Evolutionary conservation across 2,888 invertebrate genomes (phyloP), one percentile per base, ranked within the genome.

Genomic region (Ophion ellenae): DNA sequence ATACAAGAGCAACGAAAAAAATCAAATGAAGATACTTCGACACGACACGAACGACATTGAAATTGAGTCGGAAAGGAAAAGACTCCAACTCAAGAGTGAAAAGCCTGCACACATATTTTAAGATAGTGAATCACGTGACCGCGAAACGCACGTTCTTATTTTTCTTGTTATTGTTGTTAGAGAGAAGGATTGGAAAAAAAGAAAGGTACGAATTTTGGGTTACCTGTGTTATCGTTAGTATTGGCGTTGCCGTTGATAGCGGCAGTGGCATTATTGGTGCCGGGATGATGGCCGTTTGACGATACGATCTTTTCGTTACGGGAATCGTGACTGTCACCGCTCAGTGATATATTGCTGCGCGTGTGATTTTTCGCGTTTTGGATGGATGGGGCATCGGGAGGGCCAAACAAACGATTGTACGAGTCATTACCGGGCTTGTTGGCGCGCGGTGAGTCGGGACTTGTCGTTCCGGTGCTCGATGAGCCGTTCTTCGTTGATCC

Each of bases 331-430:
- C 90, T 89, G 76, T 93, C 92, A 89, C 95, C 95, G 66, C 95
- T 95, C 91, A 96, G 95, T 92, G 95, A 94, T 89, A 96, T 95
- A 95, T 95, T 95, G 94, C 96, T 96, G 93, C 95, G 95, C 93
- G 95, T 95, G 87, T 95, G 95, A 94, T 96, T 95, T 88, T 95
- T 96, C 91, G 95, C 94, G 95, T 95, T 95, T 82, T 95, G 95
- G 90, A 94, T 95, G 76, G 95, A 94, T 87, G 95, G 95, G 86
- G 95, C 95, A 91, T 94, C 94, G 93, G 95, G 95, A 90, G 93
- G 94, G 91, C 96, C 96, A 91, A 96, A 96, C 89, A 96, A 95
- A 85, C 96, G 94, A 90, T 95, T 95, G 94, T 96, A 95, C 24
- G 96, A 96, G 94, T 96, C 96, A 88, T 95, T 95, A 83, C 96